Conservation (phyloP, 2,888 invertebrate genomes). For the Amphipyra berbera region DNA sequence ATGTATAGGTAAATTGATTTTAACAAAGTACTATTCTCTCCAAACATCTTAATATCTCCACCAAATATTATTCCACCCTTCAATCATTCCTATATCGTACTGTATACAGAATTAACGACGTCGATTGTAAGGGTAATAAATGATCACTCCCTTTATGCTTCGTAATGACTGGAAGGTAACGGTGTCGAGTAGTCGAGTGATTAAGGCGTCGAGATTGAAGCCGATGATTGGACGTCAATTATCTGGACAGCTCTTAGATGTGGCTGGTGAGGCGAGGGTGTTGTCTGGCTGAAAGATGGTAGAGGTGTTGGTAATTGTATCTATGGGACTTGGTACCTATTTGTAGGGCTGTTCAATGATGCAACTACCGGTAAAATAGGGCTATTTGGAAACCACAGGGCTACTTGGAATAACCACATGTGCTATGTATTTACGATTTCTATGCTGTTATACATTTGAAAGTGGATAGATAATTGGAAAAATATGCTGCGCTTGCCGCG, state of each 20-base stretch:
- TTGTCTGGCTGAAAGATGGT: constrained; percentile 11
- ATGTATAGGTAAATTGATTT: no score
- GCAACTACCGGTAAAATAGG: no score
- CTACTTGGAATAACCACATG: no score
- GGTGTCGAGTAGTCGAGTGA: constrained; percentile 41
- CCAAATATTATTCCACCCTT: constrained; percentile 13
- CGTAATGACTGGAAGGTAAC: constrained; percentile 53
- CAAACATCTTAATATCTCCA: background rate
- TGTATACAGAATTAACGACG: constrained; percentile 44
- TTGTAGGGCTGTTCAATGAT: no score
- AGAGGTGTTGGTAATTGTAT: background rate
- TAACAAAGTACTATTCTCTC: background rate
- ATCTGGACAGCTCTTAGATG: constrained; percentile 29
- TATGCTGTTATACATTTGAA: no score
- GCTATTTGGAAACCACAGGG: no score
- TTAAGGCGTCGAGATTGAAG: constrained; percentile 37
- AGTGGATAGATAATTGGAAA: no score
- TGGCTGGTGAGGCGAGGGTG: constrained; percentile 7
- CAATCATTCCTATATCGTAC: constrained; percentile 29
- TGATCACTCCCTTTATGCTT: constrained; percentile 57
- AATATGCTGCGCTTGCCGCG: no score
- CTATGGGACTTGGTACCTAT: no score
- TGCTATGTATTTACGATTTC: no score
- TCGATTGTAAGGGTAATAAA: constrained; percentile 57
- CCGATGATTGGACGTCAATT: constrained; percentile 39